Conservation (phyloP, 2,113 vertebrate species). For the Peromyscus leucopus region DNA sequence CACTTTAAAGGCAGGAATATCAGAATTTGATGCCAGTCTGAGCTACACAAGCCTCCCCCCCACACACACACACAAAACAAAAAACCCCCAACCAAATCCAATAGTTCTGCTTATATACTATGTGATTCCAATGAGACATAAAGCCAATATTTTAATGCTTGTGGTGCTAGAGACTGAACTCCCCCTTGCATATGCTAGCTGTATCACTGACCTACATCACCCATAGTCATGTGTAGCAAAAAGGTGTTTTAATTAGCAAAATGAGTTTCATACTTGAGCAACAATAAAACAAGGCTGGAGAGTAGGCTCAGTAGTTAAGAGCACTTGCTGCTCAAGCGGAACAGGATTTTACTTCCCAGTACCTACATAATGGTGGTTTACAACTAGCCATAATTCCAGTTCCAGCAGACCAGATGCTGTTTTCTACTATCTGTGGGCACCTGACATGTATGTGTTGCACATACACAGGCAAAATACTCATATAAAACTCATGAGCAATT, state of each 20-base stretch:
- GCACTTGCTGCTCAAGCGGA: not conserved
- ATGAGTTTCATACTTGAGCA: not conserved
- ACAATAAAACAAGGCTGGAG: not conserved
- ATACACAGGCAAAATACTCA: not conserved
- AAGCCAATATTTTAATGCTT: not conserved
- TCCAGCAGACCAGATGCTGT: not conserved
- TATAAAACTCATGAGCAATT: conserved; percentile 13
- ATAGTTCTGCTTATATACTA: not conserved
- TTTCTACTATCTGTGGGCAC: not conserved
- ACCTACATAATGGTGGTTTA: not conserved
- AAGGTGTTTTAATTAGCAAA: not conserved
- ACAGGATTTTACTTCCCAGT: not conserved
- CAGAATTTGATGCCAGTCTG: not conserved
- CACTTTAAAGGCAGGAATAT: not conserved
- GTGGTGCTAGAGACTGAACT: not conserved
- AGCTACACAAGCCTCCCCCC: not conserved
- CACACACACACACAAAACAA: not conserved
- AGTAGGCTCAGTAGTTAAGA: not conserved
- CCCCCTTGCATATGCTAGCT: not conserved
- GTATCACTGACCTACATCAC: not conserved
- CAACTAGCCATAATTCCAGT: not conserved
- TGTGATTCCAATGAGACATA: not conserved
- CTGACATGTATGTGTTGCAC: not conserved
- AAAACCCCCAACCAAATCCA: not conserved
- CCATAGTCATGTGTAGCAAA: not conserved